phyloP scores from a whole-genome alignment of 1,140 invertebrate species.

The Caenorhabditis inopinata region DNA sequence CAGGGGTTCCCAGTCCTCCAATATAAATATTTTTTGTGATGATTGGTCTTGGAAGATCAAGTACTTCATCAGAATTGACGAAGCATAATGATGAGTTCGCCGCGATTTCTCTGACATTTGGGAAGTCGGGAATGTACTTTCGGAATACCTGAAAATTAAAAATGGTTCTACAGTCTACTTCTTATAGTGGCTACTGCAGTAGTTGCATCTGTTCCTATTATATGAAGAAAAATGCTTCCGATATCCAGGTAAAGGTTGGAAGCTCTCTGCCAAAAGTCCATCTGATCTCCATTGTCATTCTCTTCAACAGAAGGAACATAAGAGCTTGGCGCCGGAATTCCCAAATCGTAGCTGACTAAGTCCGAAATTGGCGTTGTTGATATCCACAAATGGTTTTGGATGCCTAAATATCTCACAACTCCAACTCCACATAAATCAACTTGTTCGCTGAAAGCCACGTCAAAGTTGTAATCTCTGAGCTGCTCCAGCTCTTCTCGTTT shows the following conservation, averaged over 20 bases:
- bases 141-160: conserved; percentile 40
- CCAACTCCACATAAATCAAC: conserved; percentile 49
- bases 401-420: conserved; percentile 47
- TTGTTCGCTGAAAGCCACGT: conserved; percentile 48
- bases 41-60: conserved; percentile 48
- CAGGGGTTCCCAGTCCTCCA: conserved; percentile 46
- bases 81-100: conserved; percentile 43
- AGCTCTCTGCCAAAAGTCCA: conserved; percentile 47
- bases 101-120: conserved; percentile 46
- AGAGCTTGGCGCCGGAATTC: conserved; percentile 41
- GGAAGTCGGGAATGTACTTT: conserved; percentile 41
- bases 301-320: conserved; percentile 50
- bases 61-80: too few species aligned
- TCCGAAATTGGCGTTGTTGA: conserved; percentile 48
- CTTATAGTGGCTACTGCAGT: not conserved
- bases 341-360: conserved; percentile 45
- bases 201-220: not conserved
- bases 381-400: conserved; percentile 48
- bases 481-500: conserved; percentile 29
- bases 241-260: conserved; percentile 39
- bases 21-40: conserved; percentile 52
- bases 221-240: conserved; percentile 19
- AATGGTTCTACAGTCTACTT: too few species aligned
- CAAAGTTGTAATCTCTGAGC: conserved; percentile 37
- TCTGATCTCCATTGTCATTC: conserved; percentile 44